A percentile compares a stretch with the other conserved stretches of the same genome.
Conservation (phyloP, 2,888 invertebrate species). For the Aquatica leii region DNA sequence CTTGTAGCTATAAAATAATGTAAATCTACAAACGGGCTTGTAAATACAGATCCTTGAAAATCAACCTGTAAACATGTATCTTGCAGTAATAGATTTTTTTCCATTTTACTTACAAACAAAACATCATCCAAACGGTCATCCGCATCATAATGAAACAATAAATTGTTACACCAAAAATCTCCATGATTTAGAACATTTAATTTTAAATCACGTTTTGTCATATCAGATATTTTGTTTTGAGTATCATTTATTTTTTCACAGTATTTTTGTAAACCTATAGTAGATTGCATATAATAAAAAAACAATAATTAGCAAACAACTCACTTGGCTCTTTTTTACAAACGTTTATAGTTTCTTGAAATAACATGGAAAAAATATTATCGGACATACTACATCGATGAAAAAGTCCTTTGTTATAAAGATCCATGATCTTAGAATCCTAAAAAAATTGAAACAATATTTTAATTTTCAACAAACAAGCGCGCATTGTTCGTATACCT, state of each 20-base stretch:
- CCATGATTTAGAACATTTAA: conserved; percentile 1
- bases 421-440: background rate
- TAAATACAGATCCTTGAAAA: too few species aligned
- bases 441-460: background rate
- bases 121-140: too few species aligned
- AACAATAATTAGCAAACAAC: too few species aligned
- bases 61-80: background rate
- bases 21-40: too few species aligned
- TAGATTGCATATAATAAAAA: background rate
- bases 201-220: background rate
- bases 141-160: too few species aligned
- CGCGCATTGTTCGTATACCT: too few species aligned
- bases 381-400: too few species aligned
- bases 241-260: background rate
- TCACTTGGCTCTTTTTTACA: background rate
- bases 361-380: background rate
- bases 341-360: too few species aligned
- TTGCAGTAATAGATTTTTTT: background rate
- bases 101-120: background rate
- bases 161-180: background rate
- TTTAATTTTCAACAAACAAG: too few species aligned
- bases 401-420: background rate
- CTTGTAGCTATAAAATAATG: too few species aligned
- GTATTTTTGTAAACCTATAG: background rate
- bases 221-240: background rate